These are phyloP conservation scores for Pammene aurita DNA, from an alignment of 2,888 invertebrate species.

Conservation along the genomic window DNA sequence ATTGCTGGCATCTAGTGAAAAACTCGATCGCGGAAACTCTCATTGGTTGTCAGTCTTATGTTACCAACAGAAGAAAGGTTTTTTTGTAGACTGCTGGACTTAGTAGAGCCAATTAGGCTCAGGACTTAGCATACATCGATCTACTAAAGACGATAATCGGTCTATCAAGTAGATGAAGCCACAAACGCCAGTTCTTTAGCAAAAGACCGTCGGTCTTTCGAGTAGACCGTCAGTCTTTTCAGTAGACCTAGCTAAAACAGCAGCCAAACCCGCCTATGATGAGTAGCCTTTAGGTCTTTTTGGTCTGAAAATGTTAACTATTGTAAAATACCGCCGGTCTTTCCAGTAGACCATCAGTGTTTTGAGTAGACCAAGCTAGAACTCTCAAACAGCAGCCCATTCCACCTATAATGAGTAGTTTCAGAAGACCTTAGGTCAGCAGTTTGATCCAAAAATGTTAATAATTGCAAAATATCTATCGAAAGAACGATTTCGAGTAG, in stretches of 20 bases:
- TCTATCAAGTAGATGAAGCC: no score
- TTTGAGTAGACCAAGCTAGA: conserved; percentile 7
- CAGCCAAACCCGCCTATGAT: background rate
- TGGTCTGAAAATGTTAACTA: no score
- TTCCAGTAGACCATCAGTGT: background rate
- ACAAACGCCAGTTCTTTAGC: background rate
- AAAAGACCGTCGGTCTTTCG: background rate
- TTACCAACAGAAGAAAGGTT: no score
- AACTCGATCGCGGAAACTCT: no score
- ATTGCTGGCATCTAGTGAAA: no score
- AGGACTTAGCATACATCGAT: no score
- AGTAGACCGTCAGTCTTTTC: background rate
- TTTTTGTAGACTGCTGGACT: no score
- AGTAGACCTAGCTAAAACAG: background rate
- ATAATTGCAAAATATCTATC: background rate
- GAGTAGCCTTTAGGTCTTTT: background rate
- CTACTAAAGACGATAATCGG: no score
- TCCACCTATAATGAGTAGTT: no score
- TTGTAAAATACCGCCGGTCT: background rate
- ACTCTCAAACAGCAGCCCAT: background rate
- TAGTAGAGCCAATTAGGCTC: no score
- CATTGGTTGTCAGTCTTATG: no score
- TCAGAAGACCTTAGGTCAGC: no score
- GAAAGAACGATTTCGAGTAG: conserved; percentile 41
- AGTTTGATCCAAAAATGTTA: background rate